Evolutionary conservation across 2,113 vertebrate species (phyloP).

Genomic region (Indicator maculatus): DNA sequence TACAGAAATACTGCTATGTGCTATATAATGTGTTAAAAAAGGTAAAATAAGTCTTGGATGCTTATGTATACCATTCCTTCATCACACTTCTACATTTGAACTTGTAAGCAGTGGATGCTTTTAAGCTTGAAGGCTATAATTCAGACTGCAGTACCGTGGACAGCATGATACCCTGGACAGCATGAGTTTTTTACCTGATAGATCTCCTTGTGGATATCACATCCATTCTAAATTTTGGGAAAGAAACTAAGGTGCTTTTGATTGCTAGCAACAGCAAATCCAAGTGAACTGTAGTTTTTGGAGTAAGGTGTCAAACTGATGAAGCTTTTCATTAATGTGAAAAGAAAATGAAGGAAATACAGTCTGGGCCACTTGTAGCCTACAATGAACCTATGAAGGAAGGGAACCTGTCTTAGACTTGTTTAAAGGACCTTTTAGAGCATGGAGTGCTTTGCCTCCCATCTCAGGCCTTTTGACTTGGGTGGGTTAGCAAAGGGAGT

Average conservation of each 20-base stretch:
- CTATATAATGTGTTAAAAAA: background rate
- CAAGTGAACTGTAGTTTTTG: background rate
- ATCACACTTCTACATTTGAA: background rate
- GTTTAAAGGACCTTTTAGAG: background rate
- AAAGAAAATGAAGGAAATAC: background rate
- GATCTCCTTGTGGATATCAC: background rate
- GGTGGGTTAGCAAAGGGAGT: background rate
- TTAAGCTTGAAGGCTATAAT: background rate
- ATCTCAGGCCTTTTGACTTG: accelerated
- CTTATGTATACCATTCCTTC: background rate
- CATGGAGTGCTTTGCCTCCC: background rate
- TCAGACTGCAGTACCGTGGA: background rate
- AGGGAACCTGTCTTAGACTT: background rate
- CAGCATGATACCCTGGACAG: background rate
- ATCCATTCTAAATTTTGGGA: background rate
- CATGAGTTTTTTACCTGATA: background rate
- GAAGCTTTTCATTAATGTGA: background rate
- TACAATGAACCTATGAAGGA: background rate
- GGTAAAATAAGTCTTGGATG: background rate
- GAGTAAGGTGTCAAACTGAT: background rate
- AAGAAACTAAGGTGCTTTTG: background rate
- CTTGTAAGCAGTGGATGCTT: background rate
- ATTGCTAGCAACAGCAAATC: background rate
- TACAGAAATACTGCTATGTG: background rate
- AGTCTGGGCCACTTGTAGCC: background rate